Conservation (phyloP, 2,797 vertebrate genomes). For the Melanogrammus aeglefinus region DNA sequence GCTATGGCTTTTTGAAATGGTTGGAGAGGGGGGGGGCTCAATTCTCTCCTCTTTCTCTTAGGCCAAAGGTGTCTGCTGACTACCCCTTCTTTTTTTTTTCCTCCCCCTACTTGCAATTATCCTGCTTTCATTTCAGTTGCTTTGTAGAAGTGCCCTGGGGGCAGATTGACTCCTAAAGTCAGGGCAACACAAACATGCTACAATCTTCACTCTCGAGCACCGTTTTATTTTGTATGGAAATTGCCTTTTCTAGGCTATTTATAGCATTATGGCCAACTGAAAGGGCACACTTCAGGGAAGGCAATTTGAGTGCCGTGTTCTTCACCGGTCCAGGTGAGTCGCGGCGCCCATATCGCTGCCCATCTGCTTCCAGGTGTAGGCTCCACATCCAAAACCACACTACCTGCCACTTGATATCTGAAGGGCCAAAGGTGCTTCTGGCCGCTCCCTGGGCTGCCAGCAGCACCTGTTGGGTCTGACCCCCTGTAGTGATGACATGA, state of each 20-base stretch:
- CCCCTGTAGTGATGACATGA: slow-evolving; percentile 69
- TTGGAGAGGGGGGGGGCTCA: neutral
- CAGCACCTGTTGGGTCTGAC: slow-evolving; percentile 68
- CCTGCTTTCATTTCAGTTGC: slow-evolving; percentile 16
- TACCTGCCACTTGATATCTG: slow-evolving; percentile 53
- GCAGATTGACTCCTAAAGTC: slow-evolving; percentile 17
- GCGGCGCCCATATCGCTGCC: neutral
- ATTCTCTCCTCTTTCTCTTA: slow-evolving; percentile 6
- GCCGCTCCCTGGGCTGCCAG: slow-evolving; percentile 44
- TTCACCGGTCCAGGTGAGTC: neutral
- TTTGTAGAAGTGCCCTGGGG: slow-evolving; percentile 14
- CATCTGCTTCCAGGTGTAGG: slow-evolving; percentile 10
- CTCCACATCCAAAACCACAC: slow-evolving; percentile 54
- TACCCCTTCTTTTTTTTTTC: neutral
- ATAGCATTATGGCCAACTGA: neutral
- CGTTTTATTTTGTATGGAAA: neutral
- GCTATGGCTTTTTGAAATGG: neutral
- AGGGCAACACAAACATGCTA: neutral
- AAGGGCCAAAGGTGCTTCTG: slow-evolving; percentile 66
- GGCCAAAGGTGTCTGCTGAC: slow-evolving; percentile 53
- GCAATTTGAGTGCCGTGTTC: neutral
- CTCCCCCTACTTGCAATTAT: neutral
- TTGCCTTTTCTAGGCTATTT: neutral
- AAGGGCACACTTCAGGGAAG: neutral
- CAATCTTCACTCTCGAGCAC: neutral